phyloP scores from a whole-genome alignment of 2,888 invertebrate genomes.

The Perdita meconis region DNA sequence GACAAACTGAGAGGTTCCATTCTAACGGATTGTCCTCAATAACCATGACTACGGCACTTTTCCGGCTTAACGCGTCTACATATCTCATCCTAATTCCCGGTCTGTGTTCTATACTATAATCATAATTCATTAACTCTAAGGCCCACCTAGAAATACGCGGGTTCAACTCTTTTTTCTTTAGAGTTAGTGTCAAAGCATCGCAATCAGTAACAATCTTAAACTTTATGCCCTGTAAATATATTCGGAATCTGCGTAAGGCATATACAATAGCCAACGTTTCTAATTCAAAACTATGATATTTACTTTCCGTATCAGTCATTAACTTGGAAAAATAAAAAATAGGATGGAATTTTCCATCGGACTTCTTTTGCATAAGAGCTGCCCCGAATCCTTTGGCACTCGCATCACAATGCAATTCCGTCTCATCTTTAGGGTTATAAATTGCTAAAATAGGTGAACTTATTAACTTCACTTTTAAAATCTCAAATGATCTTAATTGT shows the following conservation, averaged over 20 bases:
- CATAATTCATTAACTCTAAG: conserved; percentile 8
- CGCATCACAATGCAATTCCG: conserved; percentile 3
- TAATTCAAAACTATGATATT: conserved; percentile 47
- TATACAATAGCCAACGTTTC: background rate
- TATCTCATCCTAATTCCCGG: background rate
- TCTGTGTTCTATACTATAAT: conserved; percentile 16
- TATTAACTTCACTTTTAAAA: background rate
- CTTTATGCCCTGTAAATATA: conserved; percentile 62
- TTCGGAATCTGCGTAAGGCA: conserved; percentile 64
- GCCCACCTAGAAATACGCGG: conserved; percentile 31
- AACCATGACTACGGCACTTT: conserved; percentile 54
- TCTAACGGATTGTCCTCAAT: background rate
- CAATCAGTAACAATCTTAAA: conserved; percentile 6
- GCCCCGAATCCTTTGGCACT: conserved; percentile 1
- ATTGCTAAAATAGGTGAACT: background rate
- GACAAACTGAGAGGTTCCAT: no score
- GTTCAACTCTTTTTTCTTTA: conserved; percentile 25
- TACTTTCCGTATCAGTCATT: background rate
- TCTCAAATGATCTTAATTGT: background rate
- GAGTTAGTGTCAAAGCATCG: conserved; percentile 3
- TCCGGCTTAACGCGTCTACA: background rate
- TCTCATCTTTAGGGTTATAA: background rate
- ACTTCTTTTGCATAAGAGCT: conserved; percentile 69
- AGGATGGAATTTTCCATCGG: conserved; percentile 71
- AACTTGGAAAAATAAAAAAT: conserved; percentile 66